phyloP scores from a whole-genome alignment of 92 coral and sea anemone genomes.

The Heteractis magnifica region DNA sequence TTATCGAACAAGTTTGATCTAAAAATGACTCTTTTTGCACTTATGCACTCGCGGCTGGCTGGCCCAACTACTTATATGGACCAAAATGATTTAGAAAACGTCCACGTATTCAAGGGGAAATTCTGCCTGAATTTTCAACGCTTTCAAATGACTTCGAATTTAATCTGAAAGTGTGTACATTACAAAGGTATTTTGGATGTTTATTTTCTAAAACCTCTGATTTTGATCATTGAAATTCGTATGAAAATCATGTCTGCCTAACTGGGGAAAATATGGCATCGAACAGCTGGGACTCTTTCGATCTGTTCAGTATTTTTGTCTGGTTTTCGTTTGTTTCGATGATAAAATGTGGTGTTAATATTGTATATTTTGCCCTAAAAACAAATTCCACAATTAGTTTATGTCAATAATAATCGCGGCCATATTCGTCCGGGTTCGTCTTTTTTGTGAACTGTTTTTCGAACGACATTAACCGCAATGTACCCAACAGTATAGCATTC shows the following conservation, averaged over 20 bases:
- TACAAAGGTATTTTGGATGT: not conserved
- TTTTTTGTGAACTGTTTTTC: not conserved
- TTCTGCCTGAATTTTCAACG: not conserved
- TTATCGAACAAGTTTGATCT: not conserved
- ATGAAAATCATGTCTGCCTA: not conserved
- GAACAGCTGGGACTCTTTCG: not conserved
- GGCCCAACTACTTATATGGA: not conserved
- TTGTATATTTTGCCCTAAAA: not conserved
- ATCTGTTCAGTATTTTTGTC: not conserved
- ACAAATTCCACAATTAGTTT: not conserved
- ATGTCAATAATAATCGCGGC: not conserved
- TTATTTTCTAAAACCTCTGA: not conserved
- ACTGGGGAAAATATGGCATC: not conserved
- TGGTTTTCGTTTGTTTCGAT: not conserved
- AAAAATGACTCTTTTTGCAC: not conserved
- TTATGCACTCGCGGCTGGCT: not conserved
- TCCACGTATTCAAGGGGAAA: not conserved
- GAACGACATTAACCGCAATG: not conserved
- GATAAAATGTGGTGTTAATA: not conserved
- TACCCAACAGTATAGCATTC: not conserved
- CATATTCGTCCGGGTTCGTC: not conserved
- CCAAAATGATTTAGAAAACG: not conserved
- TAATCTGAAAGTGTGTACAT: not conserved
- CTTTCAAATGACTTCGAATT: not conserved
- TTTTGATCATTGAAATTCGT: not conserved